Conservation (phyloP, 2,888 invertebrate species). For the Mythimna albipuncta region DNA sequence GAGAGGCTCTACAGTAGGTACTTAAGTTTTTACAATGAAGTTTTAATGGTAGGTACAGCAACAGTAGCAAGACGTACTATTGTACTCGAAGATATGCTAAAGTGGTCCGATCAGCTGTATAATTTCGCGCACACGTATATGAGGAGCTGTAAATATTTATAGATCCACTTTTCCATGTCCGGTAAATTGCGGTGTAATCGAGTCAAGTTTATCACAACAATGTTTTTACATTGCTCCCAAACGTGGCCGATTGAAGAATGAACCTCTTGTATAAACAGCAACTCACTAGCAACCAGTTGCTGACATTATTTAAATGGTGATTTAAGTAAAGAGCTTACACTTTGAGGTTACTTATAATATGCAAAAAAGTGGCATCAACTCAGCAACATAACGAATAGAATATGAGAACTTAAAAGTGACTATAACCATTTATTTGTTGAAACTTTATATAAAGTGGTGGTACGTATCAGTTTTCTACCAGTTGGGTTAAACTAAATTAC, state of each 20-base stretch:
- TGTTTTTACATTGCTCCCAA: slow-evolving; percentile 77
- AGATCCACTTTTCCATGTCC: slow-evolving; percentile 82
- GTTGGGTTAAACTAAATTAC: no score
- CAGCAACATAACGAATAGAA: not conserved
- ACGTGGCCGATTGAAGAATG: slow-evolving; percentile 54
- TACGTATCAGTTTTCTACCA: no score
- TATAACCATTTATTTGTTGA: not conserved
- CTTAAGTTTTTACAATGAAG: slow-evolving; percentile 72
- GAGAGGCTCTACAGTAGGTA: slow-evolving; percentile 7
- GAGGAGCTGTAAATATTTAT: slow-evolving; percentile 88
- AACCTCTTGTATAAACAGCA: slow-evolving; percentile 39
- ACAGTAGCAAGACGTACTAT: slow-evolving; percentile 74
- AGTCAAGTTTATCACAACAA: slow-evolving; percentile 84
- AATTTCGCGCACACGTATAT: slow-evolving; percentile 77
- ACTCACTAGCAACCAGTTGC: slow-evolving; percentile 32
- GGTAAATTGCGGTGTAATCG: slow-evolving; percentile 87
- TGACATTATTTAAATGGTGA: slow-evolving; percentile 15
- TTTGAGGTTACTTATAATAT: not conserved
- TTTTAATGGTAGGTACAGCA: slow-evolving; percentile 69
- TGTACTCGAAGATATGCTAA: slow-evolving; percentile 77
- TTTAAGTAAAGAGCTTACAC: not conserved
- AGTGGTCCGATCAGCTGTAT: slow-evolving; percentile 78
- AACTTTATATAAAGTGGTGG: not conserved
- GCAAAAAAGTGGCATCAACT: not conserved
- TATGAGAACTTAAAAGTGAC: not conserved